phyloP scores from a whole-genome alignment of 2,888 invertebrate genomes.

The Carterocephalus palaemon region DNA sequence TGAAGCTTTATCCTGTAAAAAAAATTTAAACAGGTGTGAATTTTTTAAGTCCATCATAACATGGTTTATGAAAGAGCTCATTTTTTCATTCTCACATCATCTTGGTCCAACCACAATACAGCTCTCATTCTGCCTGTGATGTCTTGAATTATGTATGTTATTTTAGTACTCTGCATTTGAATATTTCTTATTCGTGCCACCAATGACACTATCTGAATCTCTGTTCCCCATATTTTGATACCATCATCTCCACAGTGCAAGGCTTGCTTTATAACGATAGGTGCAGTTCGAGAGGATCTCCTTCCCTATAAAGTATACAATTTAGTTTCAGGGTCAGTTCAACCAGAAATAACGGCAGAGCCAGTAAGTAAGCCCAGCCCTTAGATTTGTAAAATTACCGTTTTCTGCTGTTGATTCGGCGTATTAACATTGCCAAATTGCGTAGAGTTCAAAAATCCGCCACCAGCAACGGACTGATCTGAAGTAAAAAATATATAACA shows the following conservation, averaged over 20 bases:
- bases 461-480: slow-evolving; percentile 71
- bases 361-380: background rate
- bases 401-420: slow-evolving; percentile 65
- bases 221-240: slow-evolving; percentile 73
- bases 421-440: slow-evolving; percentile 71
- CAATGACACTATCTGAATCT: slow-evolving; percentile 68
- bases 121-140: slow-evolving; percentile 74
- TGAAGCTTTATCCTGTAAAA: slow-evolving; percentile 63
- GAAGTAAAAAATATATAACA: slow-evolving; percentile 31
- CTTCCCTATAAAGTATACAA: slow-evolving; percentile 52
- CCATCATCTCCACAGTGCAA: slow-evolving; percentile 71
- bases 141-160: slow-evolving; percentile 73
- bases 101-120: slow-evolving; percentile 71
- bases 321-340: background rate
- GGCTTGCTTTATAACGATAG: slow-evolving; percentile 71
- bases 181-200: slow-evolving; percentile 67
- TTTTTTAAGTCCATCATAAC: too few species aligned
- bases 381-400: slow-evolving; percentile 41
- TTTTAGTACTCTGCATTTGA: slow-evolving; percentile 70
- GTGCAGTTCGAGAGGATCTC: slow-evolving; percentile 69
- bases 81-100: slow-evolving; percentile 53
- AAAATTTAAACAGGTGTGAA: background rate
- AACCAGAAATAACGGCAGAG: background rate
- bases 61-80: too few species aligned
- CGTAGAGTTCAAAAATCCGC: slow-evolving; percentile 70